Conservation (phyloP, 2,113 vertebrate species). For the Neolamprologus variostigma region DNA sequence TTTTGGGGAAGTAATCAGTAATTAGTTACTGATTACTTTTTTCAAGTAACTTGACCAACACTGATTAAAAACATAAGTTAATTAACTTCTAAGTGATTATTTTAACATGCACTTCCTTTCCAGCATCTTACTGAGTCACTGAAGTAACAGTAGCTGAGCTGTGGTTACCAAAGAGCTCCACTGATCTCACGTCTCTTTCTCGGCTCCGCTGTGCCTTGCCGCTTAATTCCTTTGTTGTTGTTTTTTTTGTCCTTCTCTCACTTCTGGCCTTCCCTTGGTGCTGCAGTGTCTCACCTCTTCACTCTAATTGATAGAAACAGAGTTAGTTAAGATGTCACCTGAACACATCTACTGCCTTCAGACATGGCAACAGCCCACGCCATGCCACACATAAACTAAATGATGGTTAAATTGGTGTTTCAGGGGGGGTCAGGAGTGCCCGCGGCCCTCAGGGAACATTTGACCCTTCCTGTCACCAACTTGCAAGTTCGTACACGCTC, state of each 20-base stretch:
- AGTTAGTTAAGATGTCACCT: constrained; percentile 72
- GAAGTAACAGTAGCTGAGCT: background rate
- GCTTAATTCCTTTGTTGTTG: background rate
- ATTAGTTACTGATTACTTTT: too few species aligned
- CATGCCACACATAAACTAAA: constrained; percentile 24
- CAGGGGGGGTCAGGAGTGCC: constrained; percentile 44
- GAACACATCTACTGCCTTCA: constrained; percentile 47
- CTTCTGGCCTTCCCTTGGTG: constrained; percentile 19
- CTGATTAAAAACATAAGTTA: background rate
- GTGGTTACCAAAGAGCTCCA: background rate
- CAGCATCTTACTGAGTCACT: background rate
- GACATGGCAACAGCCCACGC: constrained; percentile 38
- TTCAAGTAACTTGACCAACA: too few species aligned
- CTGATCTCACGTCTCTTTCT: background rate
- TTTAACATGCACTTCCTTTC: background rate
- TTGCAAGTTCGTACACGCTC: background rate
- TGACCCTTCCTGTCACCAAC: constrained; percentile 60
- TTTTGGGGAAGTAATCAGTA: too few species aligned
- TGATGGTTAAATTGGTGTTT: constrained; percentile 62
- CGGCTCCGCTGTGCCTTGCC: background rate
- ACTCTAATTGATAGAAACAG: constrained; percentile 68
- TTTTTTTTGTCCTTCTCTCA: constrained; percentile 8
- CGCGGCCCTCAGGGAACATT: constrained; percentile 24
- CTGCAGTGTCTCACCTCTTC: background rate
- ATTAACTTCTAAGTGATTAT: background rate